Evolutionary conservation across 2,797 vertebrate genomes (phyloP), one percentile per base, ranked within the genome.

Genomic region (Tolypeutes matacus): DNA sequence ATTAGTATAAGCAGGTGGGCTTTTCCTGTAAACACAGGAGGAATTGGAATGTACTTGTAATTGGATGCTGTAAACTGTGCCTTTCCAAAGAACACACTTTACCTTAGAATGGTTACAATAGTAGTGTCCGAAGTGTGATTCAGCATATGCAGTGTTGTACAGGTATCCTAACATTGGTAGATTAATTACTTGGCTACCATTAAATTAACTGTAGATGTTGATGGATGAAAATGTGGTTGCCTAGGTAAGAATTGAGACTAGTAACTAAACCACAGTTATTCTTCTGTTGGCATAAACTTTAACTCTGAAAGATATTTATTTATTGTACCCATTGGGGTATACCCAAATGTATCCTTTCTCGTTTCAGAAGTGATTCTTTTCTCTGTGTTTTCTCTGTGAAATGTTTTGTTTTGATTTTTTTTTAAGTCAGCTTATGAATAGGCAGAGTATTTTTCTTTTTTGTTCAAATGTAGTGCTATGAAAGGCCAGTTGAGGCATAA

Each of bases 231-330:
- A 31, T 91, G 7, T 75, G 77, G 62, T 96, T 96, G 85, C 83
- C 73, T 96, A 83, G 76, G 83, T 96, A 96, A 96, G 65, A 83
- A 82, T 91, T 89, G 95, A 96, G 81, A 91, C 77, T 56, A 4
- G 64, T 65, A 96, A 62, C 86, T 82, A 76, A 91, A 69, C 75
- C 51, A 36, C 56, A 77, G 18, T 39, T 92, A 34, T 62, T 96
- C 36, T 86, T 83, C 86, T 84, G 1, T 6, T 93, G 80, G 70
- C 25, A 64, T 91, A 75, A 96, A 73, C 65, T 92, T 95, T 15
- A 84, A 84, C 94, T 92, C 67, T 93, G 31, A 58, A 89, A 95
- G 82, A 15, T 95, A 36, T 72, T 31, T 95, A 36, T 72, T 31
- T 39, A 39, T 39, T 39, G 90, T 67, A 21, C 25, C 2, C 84